Percentiles rank a stretch among this genome's conserved stretches.
Conservation (phyloP, 2,113 vertebrate species). For the western clawed frog (Xenopus tropicalis) region UCB_Xtro_10.0 CM004450.2:75435001-75435500, state of each 20-base stretch:
- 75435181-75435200: slow-evolving; percentile 87
- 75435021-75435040: slow-evolving; percentile 69
- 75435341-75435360: too few relatives aligned
- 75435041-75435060: not conserved
- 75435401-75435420: too few relatives aligned
- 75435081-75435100: slow-evolving; percentile 8
- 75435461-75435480: too few relatives aligned
- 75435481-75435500: too few relatives aligned
- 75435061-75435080: slow-evolving; percentile 3
- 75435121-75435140: slow-evolving; percentile 61
- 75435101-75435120: slow-evolving; percentile 1
- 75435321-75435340: too few relatives aligned
- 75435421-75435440: too few relatives aligned
- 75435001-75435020: slow-evolving; percentile 28
- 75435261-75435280: not conserved
- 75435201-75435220: slow-evolving; percentile 95
- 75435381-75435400: too few relatives aligned
- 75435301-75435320: not conserved
- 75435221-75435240: slow-evolving; percentile 84
- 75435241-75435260: slow-evolving; percentile 51
- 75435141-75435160: slow-evolving; percentile 86
- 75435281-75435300: not conserved
- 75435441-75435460: too few relatives aligned
- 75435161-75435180: slow-evolving; percentile 91
- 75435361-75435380: too few relatives aligned